Evolutionary conservation across 2,113 vertebrate genomes (phyloP).

Genomic region (Proteles cristata): DNA sequence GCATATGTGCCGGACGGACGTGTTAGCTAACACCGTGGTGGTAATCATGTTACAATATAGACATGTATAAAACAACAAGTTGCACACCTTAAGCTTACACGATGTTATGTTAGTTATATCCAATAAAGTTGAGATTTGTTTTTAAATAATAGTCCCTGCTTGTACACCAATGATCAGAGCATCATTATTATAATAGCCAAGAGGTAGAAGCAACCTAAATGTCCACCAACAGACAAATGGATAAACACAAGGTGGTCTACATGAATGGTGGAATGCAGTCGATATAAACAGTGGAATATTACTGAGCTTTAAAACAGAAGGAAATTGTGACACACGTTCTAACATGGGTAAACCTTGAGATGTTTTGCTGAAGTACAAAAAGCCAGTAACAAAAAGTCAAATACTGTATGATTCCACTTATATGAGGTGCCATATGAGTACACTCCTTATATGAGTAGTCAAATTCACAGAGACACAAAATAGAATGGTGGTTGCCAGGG

Average conservation of each 20-base stretch:
- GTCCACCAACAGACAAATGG: not conserved
- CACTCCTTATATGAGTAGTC: not conserved
- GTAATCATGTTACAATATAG: not conserved
- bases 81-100: not conserved
- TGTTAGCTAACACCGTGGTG: not conserved
- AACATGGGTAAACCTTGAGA: not conserved
- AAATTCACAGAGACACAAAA: too few species aligned
- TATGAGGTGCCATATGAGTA: not conserved
- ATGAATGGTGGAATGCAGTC: not conserved
- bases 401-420: not conserved
- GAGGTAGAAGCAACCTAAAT: not conserved
- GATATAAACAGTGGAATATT: not conserved
- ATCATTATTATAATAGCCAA: not conserved
- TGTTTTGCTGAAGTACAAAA: not conserved
- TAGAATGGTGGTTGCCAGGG: not conserved
- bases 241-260: not conserved
- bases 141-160: not conserved
- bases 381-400: not conserved
- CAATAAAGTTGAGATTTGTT: not conserved
- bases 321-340: not conserved
- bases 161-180: not conserved
- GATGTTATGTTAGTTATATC: too few species aligned
- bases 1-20: not conserved
- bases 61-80: too few species aligned
- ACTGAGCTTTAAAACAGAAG: not conserved